Conservation (phyloP, 2,888 invertebrate species). For the Apoda limacodes region DNA sequence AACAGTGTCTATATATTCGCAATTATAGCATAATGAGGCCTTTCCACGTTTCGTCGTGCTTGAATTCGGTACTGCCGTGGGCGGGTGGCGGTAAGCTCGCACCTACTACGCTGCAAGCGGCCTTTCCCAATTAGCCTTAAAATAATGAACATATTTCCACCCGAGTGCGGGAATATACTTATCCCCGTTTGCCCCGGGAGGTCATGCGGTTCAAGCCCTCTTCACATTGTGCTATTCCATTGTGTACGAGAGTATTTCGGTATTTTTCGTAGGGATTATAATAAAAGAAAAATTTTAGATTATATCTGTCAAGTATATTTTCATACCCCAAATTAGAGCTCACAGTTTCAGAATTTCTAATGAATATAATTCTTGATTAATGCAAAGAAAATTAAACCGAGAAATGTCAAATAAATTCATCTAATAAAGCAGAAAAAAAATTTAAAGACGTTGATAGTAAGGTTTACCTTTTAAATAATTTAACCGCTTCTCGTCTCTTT, state of each 20-base stretch:
- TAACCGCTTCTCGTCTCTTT: conserved; percentile 51
- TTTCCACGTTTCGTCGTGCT: conserved; percentile 46
- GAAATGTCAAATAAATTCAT: too few species aligned
- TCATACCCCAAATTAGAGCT: too few species aligned
- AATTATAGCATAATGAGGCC: conserved; percentile 50
- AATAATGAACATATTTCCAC: conserved; percentile 70
- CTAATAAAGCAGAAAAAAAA: too few species aligned
- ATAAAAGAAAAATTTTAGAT: too few species aligned
- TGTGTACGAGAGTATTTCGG: conserved; percentile 43
- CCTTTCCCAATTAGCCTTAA: conserved; percentile 68
- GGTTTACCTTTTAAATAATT: conserved; percentile 39
- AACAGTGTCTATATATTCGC: conserved; percentile 56
- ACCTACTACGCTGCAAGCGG: conserved; percentile 61
- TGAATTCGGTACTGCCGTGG: conserved; percentile 59
- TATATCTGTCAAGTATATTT: too few species aligned
- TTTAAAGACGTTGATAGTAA: conserved; percentile 20
- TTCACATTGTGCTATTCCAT: conserved; percentile 31
- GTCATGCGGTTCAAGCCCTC: conserved; percentile 51
- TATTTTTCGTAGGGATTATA: conserved; percentile 30
- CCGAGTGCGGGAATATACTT: conserved; percentile 59
- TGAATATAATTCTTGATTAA: too few species aligned
- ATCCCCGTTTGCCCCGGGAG: conserved; percentile 57
- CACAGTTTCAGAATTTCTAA: too few species aligned
- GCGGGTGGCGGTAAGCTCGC: conserved; percentile 50
- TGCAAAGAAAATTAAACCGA: too few species aligned